Conservation (phyloP, 2,888 invertebrate species). For the Drosophila kanekoi region DNA sequence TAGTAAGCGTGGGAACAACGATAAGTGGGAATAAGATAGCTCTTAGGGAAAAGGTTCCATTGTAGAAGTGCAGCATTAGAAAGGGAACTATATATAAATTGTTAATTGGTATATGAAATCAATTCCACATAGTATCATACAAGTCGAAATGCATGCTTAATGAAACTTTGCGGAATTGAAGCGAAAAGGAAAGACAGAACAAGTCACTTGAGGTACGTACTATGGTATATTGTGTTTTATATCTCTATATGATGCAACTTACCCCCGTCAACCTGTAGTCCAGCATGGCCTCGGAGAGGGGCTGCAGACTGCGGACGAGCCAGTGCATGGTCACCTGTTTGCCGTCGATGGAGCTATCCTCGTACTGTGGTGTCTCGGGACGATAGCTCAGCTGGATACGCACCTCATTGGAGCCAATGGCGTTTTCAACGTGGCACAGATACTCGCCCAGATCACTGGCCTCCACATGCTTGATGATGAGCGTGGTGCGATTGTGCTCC, state of each 20-base stretch:
- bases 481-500: constrained; percentile 86
- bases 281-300: constrained; percentile 82
- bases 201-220: too few relatives aligned
- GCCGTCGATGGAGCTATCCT: constrained; percentile 74
- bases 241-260: constrained; percentile 22
- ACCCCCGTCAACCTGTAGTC: constrained; percentile 83
- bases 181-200: background rate
- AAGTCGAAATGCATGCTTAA: constrained; percentile 10
- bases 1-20: background rate
- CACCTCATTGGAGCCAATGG: constrained; percentile 77
- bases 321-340: constrained; percentile 79
- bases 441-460: constrained; percentile 91
- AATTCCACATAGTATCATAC: constrained; percentile 37
- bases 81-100: background rate
- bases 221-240: background rate
- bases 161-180: constrained; percentile 33
- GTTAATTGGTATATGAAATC: constrained; percentile 11
- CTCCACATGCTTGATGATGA: constrained; percentile 89
- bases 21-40: background rate
- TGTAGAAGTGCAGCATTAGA: background rate
- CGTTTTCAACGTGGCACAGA: constrained; percentile 87
- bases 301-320: constrained; percentile 83
- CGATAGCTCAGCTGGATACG: constrained; percentile 75
- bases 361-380: constrained; percentile 83
- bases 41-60: background rate